phyloP scores from a whole-genome alignment of 2,113 vertebrate species.

The Opisthocomus hoazin region DNA sequence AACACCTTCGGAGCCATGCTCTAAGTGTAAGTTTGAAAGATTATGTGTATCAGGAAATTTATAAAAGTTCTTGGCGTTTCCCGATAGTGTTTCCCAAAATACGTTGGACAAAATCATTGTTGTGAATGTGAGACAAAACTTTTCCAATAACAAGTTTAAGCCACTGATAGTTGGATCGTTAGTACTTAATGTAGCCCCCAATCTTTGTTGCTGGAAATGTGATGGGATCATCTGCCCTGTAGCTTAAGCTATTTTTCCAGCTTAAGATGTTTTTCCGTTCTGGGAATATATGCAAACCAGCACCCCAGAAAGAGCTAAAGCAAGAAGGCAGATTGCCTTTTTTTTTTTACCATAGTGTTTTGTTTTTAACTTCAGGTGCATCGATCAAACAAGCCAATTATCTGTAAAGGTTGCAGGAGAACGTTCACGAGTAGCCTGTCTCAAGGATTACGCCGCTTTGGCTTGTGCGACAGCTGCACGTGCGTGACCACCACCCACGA shows the following conservation, averaged over 20 bases:
- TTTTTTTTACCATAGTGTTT: neutral
- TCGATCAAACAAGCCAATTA: constrained; percentile 88
- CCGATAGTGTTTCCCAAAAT: rapidly evolving
- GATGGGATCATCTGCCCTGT: neutral
- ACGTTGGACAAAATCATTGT: rapidly evolving
- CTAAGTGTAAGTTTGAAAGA: constrained; percentile 82
- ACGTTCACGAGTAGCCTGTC: constrained; percentile 88
- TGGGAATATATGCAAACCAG: neutral
- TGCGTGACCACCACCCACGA: constrained; percentile 86
- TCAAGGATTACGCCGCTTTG: constrained; percentile 84
- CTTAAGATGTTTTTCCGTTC: neutral
- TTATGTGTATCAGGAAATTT: too few relatives aligned
- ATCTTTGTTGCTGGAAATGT: rapidly evolving
- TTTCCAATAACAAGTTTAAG: neutral
- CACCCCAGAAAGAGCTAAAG: neutral
- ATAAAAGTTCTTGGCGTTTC: neutral
- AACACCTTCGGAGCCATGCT: constrained; percentile 91
- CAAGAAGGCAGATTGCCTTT: neutral
- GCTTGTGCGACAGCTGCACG: constrained; percentile 93
- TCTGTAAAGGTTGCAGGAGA: constrained; percentile 91
- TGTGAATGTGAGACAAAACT: rapidly evolving
- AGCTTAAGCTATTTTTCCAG: too few relatives aligned
- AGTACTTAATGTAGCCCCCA: rapidly evolving
- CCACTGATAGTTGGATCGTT: rapidly evolving
- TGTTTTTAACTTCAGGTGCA: constrained; percentile 79